Evolutionary conservation across 2,113 vertebrate species (phyloP).

Genomic region (Fulmarus glacialis): DNA sequence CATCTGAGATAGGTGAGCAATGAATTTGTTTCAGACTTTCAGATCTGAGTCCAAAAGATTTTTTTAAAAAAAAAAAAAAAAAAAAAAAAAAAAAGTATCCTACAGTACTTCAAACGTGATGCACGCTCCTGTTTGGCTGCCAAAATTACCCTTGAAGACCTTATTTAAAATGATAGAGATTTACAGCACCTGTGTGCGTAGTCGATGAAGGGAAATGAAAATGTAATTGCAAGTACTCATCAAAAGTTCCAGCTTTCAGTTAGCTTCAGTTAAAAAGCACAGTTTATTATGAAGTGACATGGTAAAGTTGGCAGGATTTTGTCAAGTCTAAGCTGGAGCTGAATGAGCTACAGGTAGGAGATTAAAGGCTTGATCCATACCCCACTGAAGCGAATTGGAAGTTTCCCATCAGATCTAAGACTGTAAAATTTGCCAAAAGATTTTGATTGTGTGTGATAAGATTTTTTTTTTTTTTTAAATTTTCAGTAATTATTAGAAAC

Average conservation of each 20-base stretch:
- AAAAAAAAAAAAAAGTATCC: neutral
- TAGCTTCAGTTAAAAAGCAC: neutral
- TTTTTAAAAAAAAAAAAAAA: neutral
- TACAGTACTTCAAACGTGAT: neutral
- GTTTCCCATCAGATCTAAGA: neutral
- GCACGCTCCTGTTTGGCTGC: neutral
- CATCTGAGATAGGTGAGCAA: conserved; percentile 28
- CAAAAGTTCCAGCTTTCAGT: neutral
- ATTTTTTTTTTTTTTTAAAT: neutral
- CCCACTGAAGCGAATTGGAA: neutral
- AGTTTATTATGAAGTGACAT: neutral
- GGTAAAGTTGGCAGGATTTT: neutral
- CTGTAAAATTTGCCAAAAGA: neutral
- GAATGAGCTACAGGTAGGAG: neutral
- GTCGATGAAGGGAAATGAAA: neutral
- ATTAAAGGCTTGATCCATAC: neutral
- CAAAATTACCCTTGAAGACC: conserved; percentile 23
- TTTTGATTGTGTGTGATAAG: neutral
- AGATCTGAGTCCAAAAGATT: conserved; percentile 21
- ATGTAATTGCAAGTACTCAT: conserved; percentile 20
- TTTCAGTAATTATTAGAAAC: neutral
- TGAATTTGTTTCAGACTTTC: conserved; percentile 15
- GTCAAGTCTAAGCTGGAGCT: neutral
- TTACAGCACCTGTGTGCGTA: neutral
- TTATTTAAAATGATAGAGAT: conserved; percentile 7